Base-by-base conservation (phyloP, 2,113 vertebrate genomes). In the Neolamprologus devosi region DNA sequence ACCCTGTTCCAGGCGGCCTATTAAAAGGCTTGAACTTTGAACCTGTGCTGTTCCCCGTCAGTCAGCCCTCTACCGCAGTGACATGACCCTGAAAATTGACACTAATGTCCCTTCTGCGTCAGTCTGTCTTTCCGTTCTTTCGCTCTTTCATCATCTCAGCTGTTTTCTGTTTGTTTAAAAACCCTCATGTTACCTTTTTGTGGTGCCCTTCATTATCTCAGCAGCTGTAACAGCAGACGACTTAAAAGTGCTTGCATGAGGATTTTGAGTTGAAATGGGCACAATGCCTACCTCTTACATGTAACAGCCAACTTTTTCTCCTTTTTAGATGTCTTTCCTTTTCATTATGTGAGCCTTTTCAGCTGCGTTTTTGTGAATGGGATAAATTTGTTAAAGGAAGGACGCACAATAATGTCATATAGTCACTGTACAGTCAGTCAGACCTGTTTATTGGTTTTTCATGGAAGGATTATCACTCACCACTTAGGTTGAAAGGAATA, bases 1-100 rank as follows among this genome's bases (percentile, higher is more conserved):
- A 10, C 21, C 88, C 54, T 85, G 54, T 92, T 92, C 53, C 81
- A 90, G 73, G 7, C 30, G 12, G 54, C 82, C 90, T 94, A 91
- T 92, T 93, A 91, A 26, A 91, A 92, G 88, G 75, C 75, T 83
- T 94, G 93, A 96, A 86, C 95, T 94, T 87, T 94, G 93, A 95
- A 86, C 94, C 87, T 3, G 37, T 7, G 87, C 70, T 19, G 16
- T 70, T 75, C 73, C 84, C 80, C 3, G 51, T 87, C 89, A 80
- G 28, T 92, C 94, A 85, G 79, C 84, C 85, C 82, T 90, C 82
- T 83, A 75, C 54, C 16, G 51, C 60, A 83, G 89, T 83, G 88
- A 93, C 11, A 17, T 86, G 92, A 94, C 94, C 94, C 91, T 91
- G 90, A 96, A 93, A 94, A 94, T 37, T 83, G 85, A 90, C 84